Conservation (phyloP, 2,888 invertebrate genomes). For the Alcis repandata region DNA sequence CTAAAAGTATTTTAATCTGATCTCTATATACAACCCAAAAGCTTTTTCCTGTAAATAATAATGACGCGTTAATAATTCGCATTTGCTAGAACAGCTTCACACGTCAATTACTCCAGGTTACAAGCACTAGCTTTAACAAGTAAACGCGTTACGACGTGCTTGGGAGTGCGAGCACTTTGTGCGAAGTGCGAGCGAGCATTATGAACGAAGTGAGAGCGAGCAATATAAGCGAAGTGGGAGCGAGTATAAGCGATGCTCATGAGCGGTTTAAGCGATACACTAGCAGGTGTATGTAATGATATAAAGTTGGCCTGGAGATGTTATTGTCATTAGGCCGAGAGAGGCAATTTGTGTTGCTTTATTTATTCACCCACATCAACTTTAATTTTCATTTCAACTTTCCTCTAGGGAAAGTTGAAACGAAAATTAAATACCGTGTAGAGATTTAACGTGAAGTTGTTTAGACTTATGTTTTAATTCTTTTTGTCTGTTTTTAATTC, state of each 20-base stretch:
- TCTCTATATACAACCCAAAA: not conserved
- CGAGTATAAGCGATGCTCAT: constrained; percentile 18
- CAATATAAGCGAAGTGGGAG: constrained; percentile 9
- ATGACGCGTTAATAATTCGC: not conserved
- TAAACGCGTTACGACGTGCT: constrained; percentile 10
- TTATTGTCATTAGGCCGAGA: constrained; percentile 17
- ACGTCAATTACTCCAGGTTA: constrained; percentile 10
- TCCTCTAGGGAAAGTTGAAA: not conserved
- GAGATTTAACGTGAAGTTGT: not conserved
- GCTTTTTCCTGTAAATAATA: constrained; percentile 8
- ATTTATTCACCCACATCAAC: constrained; percentile 4
- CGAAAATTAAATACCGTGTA: not conserved
- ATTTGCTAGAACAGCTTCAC: constrained; percentile 1
- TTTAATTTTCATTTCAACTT: not conserved
- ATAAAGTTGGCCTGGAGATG: constrained; percentile 17
- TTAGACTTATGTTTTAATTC: no score
- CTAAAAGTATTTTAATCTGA: not conserved
- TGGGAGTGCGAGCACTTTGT: constrained; percentile 23
- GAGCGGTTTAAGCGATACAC: constrained; percentile 7
- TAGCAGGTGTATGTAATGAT: constrained; percentile 27
- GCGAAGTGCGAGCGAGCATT: constrained; percentile 14
- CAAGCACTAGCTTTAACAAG: constrained; percentile 13
- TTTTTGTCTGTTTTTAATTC: not conserved
- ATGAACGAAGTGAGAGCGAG: constrained; percentile 15
- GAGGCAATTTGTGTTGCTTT: constrained; percentile 20